Evolutionary conservation across 1,140 invertebrate species (phyloP).

Genomic region (Platyscapa corneri): DNA sequence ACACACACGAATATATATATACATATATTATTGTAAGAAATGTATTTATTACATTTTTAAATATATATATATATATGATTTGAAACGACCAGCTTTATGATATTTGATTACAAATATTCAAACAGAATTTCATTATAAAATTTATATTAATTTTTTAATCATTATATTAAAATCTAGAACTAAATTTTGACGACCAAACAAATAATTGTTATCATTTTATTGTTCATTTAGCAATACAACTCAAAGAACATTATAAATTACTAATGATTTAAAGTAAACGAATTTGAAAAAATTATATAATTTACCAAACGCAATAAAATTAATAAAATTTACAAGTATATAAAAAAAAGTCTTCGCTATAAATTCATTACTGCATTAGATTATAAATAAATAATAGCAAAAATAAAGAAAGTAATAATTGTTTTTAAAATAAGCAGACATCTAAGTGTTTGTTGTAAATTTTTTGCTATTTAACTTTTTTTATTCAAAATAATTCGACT

Average conservation of each 20-base stretch:
- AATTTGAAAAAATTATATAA: too few relatives aligned
- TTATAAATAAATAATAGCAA: neutral
- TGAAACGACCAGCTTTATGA: slow-evolving; percentile 7
- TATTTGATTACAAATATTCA: neutral
- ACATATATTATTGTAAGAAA: too few relatives aligned
- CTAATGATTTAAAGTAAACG: neutral
- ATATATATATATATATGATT: slow-evolving; percentile 17
- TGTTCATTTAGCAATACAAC: neutral
- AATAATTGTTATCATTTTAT: neutral
- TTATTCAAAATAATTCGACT: neutral
- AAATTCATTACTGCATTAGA: neutral
- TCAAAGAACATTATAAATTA: neutral
- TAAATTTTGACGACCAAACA: neutral
- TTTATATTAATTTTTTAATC: neutral
- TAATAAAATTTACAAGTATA: too few relatives aligned
- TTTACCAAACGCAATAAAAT: too few relatives aligned
- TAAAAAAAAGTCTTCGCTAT: too few relatives aligned
- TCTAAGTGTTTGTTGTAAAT: neutral
- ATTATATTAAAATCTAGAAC: neutral
- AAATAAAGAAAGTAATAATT: neutral
- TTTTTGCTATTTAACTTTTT: neutral
- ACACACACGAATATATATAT: too few relatives aligned
- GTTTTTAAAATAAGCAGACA: neutral
- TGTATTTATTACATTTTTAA: slow-evolving; percentile 4
- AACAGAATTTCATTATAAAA: slow-evolving; percentile 6